phyloP scores from a whole-genome alignment of 2,113 vertebrate species.

The Platysternon megacephalum region DNA sequence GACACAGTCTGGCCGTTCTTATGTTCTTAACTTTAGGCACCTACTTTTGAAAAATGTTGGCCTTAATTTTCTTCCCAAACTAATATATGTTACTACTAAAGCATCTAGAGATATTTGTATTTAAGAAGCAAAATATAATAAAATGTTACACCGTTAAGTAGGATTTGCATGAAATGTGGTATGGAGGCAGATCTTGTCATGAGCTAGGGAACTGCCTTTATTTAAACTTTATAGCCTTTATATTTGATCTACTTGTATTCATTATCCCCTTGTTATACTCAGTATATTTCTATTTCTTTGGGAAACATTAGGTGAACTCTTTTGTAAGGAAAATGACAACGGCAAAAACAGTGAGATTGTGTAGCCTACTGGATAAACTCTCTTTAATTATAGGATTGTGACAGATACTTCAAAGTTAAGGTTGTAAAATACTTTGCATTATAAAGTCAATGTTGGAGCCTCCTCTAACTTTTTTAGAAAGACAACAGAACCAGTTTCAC shows the following conservation, averaged over 20 bases:
- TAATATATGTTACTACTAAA: background rate
- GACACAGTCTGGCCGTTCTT: too few species aligned
- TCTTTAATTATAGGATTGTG: background rate
- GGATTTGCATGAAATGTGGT: background rate
- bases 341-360: background rate
- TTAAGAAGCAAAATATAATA: background rate
- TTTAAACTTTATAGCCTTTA: background rate
- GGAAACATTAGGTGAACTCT: background rate
- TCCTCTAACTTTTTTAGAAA: background rate
- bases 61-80: background rate
- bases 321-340: background rate
- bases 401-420: background rate
- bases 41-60: background rate
- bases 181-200: background rate
- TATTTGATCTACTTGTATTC: background rate
- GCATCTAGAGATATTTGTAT: background rate
- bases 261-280: background rate
- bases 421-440: background rate
- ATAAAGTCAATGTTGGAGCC: background rate
- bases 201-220: background rate
- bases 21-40: background rate
- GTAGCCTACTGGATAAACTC: background rate
- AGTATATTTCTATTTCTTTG: background rate
- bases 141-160: background rate
- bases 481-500: background rate